phyloP scores from a whole-genome alignment of 1,140 invertebrate genomes.

The Dendroctonus valens region DNA sequence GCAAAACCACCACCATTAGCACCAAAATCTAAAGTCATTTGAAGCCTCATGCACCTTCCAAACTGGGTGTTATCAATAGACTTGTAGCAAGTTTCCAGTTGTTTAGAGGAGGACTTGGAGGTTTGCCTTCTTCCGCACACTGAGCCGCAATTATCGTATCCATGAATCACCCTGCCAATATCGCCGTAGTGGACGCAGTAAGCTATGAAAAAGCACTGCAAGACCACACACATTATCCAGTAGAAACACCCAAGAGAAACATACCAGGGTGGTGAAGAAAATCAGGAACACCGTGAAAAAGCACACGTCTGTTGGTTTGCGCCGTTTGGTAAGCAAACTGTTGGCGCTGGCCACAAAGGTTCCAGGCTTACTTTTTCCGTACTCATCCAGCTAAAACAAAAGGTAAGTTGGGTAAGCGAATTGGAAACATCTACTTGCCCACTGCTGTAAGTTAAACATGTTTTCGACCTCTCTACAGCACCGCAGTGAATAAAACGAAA shows the following conservation, averaged over 20 bases:
- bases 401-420: not conserved
- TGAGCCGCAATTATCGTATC: constrained; percentile 39
- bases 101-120: too few relatives aligned
- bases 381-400: not conserved
- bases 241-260: constrained; percentile 34
- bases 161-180: constrained; percentile 27
- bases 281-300: constrained; percentile 56
- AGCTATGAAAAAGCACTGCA: constrained; percentile 30
- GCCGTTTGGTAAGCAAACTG: constrained; percentile 5
- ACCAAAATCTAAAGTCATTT: constrained; percentile 17
- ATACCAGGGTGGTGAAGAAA: constrained; percentile 59
- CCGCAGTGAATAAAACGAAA: too few relatives aligned
- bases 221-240: not conserved
- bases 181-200: constrained; percentile 29
- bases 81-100: not conserved
- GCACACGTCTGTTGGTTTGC: constrained; percentile 61
- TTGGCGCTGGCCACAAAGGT: not conserved
- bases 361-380: not conserved
- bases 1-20: not conserved
- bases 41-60: constrained; percentile 32
- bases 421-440: not conserved
- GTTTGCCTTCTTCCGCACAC: constrained; percentile 33
- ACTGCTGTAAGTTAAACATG: not conserved
- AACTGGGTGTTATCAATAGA: constrained; percentile 27
- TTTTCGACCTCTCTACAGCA: too few relatives aligned